Percentiles rank a stretch among this genome's conserved stretches.
phyloP scores from a whole-genome alignment of 2,888 invertebrate species.

The Epistrophe grossulariae region DNA sequence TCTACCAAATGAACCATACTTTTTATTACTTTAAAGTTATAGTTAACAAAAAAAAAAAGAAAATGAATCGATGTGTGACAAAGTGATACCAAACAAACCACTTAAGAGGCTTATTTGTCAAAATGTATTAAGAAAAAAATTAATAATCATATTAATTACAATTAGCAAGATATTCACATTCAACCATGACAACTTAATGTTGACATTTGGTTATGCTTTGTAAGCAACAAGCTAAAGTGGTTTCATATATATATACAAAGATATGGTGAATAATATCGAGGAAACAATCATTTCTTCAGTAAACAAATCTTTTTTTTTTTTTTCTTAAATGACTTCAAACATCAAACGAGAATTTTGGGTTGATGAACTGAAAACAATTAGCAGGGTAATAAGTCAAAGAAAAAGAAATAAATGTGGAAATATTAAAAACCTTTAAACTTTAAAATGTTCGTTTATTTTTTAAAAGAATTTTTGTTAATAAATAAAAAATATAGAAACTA shows the following conservation, averaged over 20 bases:
- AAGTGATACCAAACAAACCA: not conserved
- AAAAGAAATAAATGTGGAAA: not conserved
- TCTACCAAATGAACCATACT: not conserved
- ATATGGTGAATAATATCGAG: not conserved
- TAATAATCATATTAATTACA: constrained; percentile 32
- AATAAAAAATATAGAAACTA: no score
- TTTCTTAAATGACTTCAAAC: constrained; percentile 1
- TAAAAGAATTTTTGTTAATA: no score
- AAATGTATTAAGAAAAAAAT: not conserved
- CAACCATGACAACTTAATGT: constrained; percentile 37
- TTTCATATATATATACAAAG: not conserved
- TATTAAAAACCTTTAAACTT: not conserved
- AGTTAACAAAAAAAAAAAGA: not conserved
- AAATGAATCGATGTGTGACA: constrained; percentile 10
- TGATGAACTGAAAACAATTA: constrained; percentile 35
- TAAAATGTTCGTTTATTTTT: no score
- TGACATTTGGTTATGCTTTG: constrained; percentile 32
- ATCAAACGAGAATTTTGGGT: constrained; percentile 9
- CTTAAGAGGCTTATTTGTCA: constrained; percentile 14
- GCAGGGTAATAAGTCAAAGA: constrained; percentile 15
- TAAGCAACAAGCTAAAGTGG: constrained; percentile 13
- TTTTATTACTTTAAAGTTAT: not conserved
- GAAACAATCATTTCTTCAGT: constrained; percentile 17
- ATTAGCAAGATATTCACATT: constrained; percentile 29
- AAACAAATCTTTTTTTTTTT: not conserved